A percentile compares a stretch with the other conserved stretches of the same genome.
These are phyloP conservation scores for Sipha maydis DNA, from an alignment of 2,888 invertebrate genomes.

Conservation along the genomic window DNA sequence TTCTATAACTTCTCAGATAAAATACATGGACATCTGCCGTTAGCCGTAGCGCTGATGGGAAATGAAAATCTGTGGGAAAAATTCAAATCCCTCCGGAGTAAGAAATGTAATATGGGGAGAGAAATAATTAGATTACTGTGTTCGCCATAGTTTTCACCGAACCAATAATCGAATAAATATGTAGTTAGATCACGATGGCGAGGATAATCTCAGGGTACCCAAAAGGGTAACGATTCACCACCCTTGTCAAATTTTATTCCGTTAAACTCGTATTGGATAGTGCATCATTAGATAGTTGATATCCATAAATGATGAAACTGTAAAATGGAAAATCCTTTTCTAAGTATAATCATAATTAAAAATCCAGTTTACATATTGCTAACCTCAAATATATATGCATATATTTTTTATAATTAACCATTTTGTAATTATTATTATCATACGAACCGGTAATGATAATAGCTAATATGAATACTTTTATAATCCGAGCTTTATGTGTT, in stretches of 20 bases:
- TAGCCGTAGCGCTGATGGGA: background rate
- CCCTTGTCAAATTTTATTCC: conserved; percentile 19
- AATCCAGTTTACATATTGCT: conserved; percentile 21
- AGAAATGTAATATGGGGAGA: conserved; percentile 7
- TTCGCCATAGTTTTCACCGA: conserved; percentile 27
- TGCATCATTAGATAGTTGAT: background rate
- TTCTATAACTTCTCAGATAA: background rate
- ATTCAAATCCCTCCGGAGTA: conserved; percentile 38
- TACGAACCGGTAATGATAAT: conserved; percentile 46
- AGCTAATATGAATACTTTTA: conserved; percentile 28
- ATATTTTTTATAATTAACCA: background rate
- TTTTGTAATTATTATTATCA: conserved; percentile 38
- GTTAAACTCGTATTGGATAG: conserved; percentile 15
- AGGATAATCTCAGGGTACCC: conserved; percentile 12
- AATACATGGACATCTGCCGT: background rate
- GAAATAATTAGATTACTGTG: conserved; percentile 46
- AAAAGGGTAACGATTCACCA: conserved; percentile 7
- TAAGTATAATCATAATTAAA: conserved; percentile 25
- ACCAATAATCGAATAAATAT: conserved; percentile 58
- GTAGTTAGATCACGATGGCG: conserved; percentile 23
- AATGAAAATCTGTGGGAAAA: conserved; percentile 57
- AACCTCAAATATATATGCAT: conserved; percentile 8
- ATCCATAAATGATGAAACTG: conserved; percentile 35
- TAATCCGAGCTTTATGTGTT: background rate
- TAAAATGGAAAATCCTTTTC: background rate